These are phyloP conservation scores for Ceratina calcarata DNA, from an alignment of 1,140 invertebrate genomes.

Conservation along the genomic window DNA sequence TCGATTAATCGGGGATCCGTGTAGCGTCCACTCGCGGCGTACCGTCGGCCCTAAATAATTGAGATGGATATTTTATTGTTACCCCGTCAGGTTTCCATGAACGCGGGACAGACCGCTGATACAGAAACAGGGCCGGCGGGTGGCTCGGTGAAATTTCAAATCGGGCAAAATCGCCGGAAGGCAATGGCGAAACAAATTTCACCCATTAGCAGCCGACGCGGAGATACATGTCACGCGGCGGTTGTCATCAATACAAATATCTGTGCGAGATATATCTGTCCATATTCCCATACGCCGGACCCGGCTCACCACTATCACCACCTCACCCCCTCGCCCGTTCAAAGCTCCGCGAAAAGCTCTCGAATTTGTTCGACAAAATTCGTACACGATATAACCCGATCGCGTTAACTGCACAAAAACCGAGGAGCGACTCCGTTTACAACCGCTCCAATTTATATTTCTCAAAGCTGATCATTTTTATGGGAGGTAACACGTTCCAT, in stretches of 20 bases:
- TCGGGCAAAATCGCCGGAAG: constrained; percentile 57
- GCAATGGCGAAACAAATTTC: constrained; percentile 64
- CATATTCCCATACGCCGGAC: constrained; percentile 24
- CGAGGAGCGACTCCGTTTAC: too few species aligned
- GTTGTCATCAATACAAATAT: constrained; percentile 66
- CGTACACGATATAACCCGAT: neutral
- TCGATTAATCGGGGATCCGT: too few species aligned
- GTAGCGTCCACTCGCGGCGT: too few species aligned
- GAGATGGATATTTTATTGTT: constrained; percentile 58
- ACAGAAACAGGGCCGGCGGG: neutral
- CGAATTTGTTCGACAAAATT: constrained; percentile 39
- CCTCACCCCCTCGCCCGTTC: neutral
- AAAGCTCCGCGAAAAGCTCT: constrained; percentile 19
- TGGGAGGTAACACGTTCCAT: too few species aligned
- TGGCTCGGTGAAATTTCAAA: constrained; percentile 52
- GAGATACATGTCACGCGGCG: constrained; percentile 52
- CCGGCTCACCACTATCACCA: too few species aligned
- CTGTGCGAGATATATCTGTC: constrained; percentile 49
- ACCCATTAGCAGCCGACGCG: constrained; percentile 58
- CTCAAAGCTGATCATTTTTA: too few species aligned
- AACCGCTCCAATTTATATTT: too few species aligned
- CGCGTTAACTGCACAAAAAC: constrained; percentile 8
- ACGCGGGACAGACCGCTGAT: neutral
- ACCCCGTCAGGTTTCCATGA: constrained; percentile 47
- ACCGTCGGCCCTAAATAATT: constrained; percentile 43